Base-by-base conservation (phyloP, 2,797 vertebrate species). In the Limosa lapponica region DNA sequence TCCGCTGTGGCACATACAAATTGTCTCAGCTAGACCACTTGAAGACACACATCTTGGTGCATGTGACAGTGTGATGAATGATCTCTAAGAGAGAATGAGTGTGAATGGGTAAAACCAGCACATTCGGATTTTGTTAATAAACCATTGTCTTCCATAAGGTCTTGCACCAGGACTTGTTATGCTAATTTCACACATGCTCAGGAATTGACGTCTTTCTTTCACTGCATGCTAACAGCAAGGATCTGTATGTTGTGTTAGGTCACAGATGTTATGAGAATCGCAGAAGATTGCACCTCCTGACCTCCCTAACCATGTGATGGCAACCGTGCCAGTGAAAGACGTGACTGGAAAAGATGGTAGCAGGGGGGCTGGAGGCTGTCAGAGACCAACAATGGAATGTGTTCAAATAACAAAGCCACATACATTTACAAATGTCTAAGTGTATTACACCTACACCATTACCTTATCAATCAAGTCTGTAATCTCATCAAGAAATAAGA, bases 401-500 rank as follows among this genome's bases (percentile, higher is more conserved):
- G 10, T 83, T 88, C 46, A 64, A 85, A 64, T 80, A 87, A 61
- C 2, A 11, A 73, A 90, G 41, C 23, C 44, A n/a, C 34, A 4
- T 69, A 11, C 0, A 0, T 82, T 84, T 95, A 9, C 14, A 34
- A 30, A 32, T 79, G 16, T 74, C 44, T 75, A 55, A 66, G 25
- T 80, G 51, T 90, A 0, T 66, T 72, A 30, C 1, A 2, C 23
- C 37, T 87, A 39, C 11, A 18, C 20, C 18, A 44, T 82, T 89
- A 57, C 20, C 46, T 87, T 82, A 87, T 90, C 77, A 82, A 37
- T 92, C 71, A 82, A 66, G 88, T 41, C 44, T 37, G 14, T 81
- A 89, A 66, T 87, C 64, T 82, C 59, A 59, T 82, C 62, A 94
- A 93, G 62, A 82, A 93, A 70, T 77, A 1, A 84, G 69, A 66